Evolutionary conservation across 2,797 vertebrate species (phyloP), one percentile per base, ranked within the genome.

Genomic region (Mormyrops boulengeri): DNA sequence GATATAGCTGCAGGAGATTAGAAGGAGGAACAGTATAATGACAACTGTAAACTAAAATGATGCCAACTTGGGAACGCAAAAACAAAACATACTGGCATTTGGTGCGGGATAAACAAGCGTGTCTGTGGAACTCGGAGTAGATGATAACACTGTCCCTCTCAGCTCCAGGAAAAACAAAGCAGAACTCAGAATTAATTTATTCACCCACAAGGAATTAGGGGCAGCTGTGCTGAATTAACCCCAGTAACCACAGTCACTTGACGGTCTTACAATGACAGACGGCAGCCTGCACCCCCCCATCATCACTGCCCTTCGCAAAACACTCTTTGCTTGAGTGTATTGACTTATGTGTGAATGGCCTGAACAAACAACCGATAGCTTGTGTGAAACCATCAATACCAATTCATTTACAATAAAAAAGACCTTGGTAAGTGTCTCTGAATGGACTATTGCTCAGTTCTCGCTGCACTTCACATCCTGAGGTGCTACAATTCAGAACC

Each of bases 341-440:
- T 44, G 73, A 80, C 6, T 80, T 80, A 44, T 80, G 14, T 80
- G 34, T 9, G 73, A 80, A 80, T n/a, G 38, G 38, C 14, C 73
- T 44, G 38, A 80, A 80, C 38, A 80, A 80, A 80, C 14, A 44
- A 44, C 38, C 38, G 0, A 44, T 41, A 77, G 69, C 69, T 80
- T 44, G 38, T 80, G 19, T 44, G 17, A n/a, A 3, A 41, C 73
- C 38, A 44, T 80, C 73, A 80, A 80, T 80, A 44, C 14, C 73
- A 80, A 80, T 80, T 80, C 17, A 80, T 44, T 80, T 80, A 80
- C 17, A 80, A 80, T 41, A 80, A 80, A 80, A 80, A 34, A 80
- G 34, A 19, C 38, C 17, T 41, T 0, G 6, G 34, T 17, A 41
- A 80, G 38, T 73, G 66, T 80, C 73, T 1, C 34, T 19, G 17